phyloP scores from a whole-genome alignment of 2,888 invertebrate species.

The Drosophila neutralis region DNA sequence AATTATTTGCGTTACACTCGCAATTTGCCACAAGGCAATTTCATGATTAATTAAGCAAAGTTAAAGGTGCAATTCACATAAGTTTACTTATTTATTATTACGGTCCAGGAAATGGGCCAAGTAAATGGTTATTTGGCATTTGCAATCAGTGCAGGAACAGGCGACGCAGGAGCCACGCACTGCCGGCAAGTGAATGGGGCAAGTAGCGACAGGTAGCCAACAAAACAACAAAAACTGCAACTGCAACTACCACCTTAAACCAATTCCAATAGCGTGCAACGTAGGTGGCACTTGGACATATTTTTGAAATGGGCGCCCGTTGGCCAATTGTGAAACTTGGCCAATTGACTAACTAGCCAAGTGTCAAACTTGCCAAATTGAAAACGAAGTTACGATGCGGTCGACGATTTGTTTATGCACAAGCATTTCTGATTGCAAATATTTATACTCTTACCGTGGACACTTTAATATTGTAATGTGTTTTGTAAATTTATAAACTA shows the following conservation, averaged over 20 bases:
- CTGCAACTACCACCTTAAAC: slow-evolving; percentile 11
- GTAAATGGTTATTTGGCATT: slow-evolving; percentile 42
- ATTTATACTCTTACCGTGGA: slow-evolving; percentile 14
- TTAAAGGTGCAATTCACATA: slow-evolving; percentile 36
- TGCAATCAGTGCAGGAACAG: slow-evolving; percentile 45
- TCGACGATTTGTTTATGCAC: slow-evolving; percentile 71
- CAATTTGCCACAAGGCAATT: slow-evolving; percentile 6
- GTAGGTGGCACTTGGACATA: slow-evolving; percentile 76
- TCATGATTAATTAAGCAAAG: slow-evolving; percentile 37
- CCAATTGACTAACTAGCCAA: slow-evolving; percentile 72
- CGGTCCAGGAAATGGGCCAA: slow-evolving; percentile 24
- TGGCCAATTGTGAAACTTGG: slow-evolving; percentile 74
- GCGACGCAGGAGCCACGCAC: slow-evolving; percentile 50
- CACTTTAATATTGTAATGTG: background rate
- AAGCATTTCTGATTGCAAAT: slow-evolving; percentile 31
- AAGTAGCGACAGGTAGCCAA: slow-evolving; percentile 66
- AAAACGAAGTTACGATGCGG: slow-evolving; percentile 78
- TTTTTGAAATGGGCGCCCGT: slow-evolving; percentile 56
- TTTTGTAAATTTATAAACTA: background rate
- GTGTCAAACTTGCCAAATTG: slow-evolving; percentile 79
- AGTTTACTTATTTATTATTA: slow-evolving; percentile 19
- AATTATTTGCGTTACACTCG: background rate
- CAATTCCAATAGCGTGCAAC: slow-evolving; percentile 49
- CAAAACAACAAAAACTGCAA: slow-evolving; percentile 2
- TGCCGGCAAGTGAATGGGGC: slow-evolving; percentile 68